A percentile compares a stretch with the other conserved stretches of the same genome.
Conservation (phyloP, 2,888 invertebrate species). For the Elgonia sp. region DNA sequence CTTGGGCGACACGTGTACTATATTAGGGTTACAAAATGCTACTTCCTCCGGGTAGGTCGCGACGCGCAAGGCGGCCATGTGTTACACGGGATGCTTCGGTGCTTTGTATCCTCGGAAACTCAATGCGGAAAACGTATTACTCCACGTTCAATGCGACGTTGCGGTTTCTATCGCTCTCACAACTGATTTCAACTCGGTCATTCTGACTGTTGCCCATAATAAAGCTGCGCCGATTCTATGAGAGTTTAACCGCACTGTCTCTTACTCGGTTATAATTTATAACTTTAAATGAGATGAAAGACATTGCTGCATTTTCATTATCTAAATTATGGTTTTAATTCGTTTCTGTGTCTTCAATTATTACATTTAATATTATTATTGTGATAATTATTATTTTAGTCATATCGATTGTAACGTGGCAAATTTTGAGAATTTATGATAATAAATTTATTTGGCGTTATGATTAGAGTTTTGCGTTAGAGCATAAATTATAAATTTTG, state of each 20-base stretch:
- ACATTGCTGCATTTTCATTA: background rate
- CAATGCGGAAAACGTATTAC: slow-evolving; percentile 79
- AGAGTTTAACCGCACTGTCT: slow-evolving; percentile 31
- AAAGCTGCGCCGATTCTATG: slow-evolving; percentile 50
- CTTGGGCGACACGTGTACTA: slow-evolving; percentile 74
- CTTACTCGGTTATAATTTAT: slow-evolving; percentile 19
- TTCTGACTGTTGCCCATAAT: slow-evolving; percentile 63
- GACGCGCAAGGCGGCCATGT: slow-evolving; percentile 50
- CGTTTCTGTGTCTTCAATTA: too few species aligned
- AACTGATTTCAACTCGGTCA: slow-evolving; percentile 70
- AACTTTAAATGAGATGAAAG: slow-evolving; percentile 38
- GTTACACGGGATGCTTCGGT: slow-evolving; percentile 58
- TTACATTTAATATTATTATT: too few species aligned
- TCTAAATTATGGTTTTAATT: too few species aligned
- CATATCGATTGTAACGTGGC: too few species aligned
- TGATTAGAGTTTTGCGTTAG: too few species aligned
- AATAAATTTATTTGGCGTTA: too few species aligned
- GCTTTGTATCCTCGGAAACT: slow-evolving; percentile 75
- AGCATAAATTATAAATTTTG: too few species aligned
- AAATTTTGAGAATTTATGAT: too few species aligned
- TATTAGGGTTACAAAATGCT: slow-evolving; percentile 73
- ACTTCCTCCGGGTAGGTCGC: slow-evolving; percentile 50
- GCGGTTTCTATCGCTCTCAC: slow-evolving; percentile 62
- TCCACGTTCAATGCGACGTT: slow-evolving; percentile 75
- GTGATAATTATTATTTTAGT: too few species aligned